Evolutionary conservation across 2,113 vertebrate species (phyloP).

Genomic region (Hemibagrus wyckioides): DNA sequence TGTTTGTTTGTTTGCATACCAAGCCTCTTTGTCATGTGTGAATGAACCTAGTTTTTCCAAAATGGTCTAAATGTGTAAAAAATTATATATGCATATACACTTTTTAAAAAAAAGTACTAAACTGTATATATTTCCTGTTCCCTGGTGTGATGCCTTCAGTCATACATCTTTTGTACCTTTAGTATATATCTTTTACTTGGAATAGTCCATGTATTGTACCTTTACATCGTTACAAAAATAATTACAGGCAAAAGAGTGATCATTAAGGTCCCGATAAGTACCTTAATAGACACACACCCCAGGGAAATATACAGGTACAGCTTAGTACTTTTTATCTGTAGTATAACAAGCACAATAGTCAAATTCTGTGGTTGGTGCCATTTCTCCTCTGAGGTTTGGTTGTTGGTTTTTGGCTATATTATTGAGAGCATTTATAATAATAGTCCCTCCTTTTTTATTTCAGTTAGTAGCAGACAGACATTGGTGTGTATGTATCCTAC

Average conservation of each 20-base stretch:
- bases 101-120: not conserved
- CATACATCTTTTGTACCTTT: not conserved
- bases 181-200: not conserved
- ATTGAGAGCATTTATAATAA: not conserved
- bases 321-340: not conserved
- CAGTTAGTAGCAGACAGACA: not conserved
- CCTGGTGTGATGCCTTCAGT: not conserved
- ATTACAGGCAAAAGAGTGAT: not conserved
- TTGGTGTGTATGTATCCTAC: not conserved
- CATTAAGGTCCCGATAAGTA: not conserved
- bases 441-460: slow-evolving; percentile 2
- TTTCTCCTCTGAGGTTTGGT: slow-evolving; percentile 46
- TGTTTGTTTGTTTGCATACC: slow-evolving; percentile 1
- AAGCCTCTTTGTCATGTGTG: not conserved
- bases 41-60: slow-evolving; percentile 3
- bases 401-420: slow-evolving; percentile 1
- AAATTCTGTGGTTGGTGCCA: slow-evolving; percentile 39
- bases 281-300: not conserved
- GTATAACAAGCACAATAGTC: not conserved
- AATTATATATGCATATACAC: not conserved
- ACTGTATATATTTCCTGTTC: not conserved
- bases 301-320: not conserved
- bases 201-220: not conserved
- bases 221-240: not conserved
- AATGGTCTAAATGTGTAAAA: slow-evolving; percentile 11